These are phyloP conservation scores for Rhagoletis pomonella DNA, from an alignment of 1,140 invertebrate genomes.

Conservation along the genomic window DNA sequence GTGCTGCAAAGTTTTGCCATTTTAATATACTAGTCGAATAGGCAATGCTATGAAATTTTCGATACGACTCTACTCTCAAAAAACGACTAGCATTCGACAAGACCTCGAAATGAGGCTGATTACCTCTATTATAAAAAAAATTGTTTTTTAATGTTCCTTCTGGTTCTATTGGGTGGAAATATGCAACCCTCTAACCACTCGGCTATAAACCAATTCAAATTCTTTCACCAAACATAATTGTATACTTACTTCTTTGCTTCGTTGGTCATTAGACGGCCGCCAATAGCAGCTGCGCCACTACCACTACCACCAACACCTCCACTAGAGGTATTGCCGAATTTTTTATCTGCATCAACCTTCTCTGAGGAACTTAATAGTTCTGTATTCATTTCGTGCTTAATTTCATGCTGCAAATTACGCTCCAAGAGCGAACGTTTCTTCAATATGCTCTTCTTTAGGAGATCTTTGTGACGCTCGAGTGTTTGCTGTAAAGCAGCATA, in stretches of 20 bases:
- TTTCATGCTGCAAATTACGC: constrained; percentile 92
- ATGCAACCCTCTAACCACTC: too few relatives aligned
- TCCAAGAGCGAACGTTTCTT: constrained; percentile 92
- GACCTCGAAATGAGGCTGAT: too few relatives aligned
- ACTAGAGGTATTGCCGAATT: constrained; percentile 6
- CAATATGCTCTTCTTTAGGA: constrained; percentile 94
- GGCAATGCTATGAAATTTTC: too few relatives aligned
- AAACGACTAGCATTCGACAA: too few relatives aligned
- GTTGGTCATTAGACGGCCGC: constrained; percentile 3
- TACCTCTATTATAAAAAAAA: too few relatives aligned
- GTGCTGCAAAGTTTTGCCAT: too few relatives aligned
- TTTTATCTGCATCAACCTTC: constrained; percentile 42
- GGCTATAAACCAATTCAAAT: too few relatives aligned
- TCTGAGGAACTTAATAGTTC: constrained; percentile 57
- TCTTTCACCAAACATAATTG: background rate
- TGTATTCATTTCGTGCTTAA: constrained; percentile 85
- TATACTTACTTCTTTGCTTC: constrained; percentile 55
- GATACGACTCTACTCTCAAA: too few relatives aligned
- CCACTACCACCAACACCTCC: background rate
- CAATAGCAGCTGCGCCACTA: background rate
- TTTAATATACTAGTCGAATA: too few relatives aligned
- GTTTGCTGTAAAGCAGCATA: constrained; percentile 47
- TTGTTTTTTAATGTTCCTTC: too few relatives aligned
- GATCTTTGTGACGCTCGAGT: constrained; percentile 84
- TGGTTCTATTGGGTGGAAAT: too few relatives aligned